Percentiles rank a stretch among this genome's conserved stretches.
Conservation (phyloP, 2,888 invertebrate genomes). For the Phlogophora meticulosa region DNA sequence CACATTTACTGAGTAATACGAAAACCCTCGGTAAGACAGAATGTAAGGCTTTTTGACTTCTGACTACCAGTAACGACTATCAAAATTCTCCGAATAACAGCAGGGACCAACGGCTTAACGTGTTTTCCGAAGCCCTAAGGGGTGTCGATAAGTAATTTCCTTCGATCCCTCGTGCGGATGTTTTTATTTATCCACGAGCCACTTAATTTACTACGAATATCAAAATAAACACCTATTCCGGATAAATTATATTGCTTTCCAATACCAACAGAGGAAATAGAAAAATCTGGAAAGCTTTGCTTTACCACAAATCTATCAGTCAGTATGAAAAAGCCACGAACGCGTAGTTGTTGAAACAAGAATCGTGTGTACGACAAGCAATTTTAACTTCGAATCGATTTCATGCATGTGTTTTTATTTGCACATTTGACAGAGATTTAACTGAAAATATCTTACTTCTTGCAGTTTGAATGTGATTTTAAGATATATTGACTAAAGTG, state of each 20-base stretch:
- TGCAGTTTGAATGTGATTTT: not conserved
- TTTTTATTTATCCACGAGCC: not conserved
- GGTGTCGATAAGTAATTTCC: too few species aligned
- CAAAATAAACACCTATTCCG: not conserved
- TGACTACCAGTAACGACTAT: too few species aligned
- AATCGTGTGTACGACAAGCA: conserved; percentile 52
- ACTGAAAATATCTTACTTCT: not conserved
- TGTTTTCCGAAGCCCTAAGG: too few species aligned
- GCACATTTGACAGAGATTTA: not conserved
- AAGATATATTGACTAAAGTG: too few species aligned
- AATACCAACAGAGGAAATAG: conserved; percentile 25
- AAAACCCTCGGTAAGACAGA: too few species aligned
- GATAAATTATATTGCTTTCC: conserved; percentile 27
- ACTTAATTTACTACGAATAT: not conserved
- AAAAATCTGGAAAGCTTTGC: conserved; percentile 41
- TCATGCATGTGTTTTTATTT: conserved; percentile 25
- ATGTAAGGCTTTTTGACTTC: too few species aligned
- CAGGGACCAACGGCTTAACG: too few species aligned
- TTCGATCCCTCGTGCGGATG: too few species aligned
- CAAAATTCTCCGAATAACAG: too few species aligned
- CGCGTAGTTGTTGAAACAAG: conserved; percentile 19
- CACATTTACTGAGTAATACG: too few species aligned
- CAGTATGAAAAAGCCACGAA: conserved; percentile 33
- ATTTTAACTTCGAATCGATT: conserved; percentile 54
- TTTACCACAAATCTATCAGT: conserved; percentile 30